Percentiles rank a stretch among this genome's conserved stretches.
Evolutionary conservation across 2,797 vertebrate species (phyloP).

Genomic region (Cyclura pinguis): DNA sequence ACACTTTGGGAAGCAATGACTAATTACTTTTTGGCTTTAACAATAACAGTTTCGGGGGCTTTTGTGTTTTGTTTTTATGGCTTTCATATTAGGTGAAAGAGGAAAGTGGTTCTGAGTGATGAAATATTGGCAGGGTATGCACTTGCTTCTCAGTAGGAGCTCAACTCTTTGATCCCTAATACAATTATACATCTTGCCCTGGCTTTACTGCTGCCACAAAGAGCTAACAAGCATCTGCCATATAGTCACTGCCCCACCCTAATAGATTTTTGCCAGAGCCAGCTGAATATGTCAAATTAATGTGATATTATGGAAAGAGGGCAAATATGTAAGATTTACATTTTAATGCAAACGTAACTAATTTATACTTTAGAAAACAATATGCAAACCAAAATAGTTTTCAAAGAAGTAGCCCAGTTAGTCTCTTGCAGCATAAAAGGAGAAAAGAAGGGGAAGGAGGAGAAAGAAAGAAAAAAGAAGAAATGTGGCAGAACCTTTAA

Average conservation of each 20-base stretch:
- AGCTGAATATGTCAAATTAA: slow-evolving; percentile 71
- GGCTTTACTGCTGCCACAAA: slow-evolving; percentile 70
- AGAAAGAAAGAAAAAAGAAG: too few relatives aligned
- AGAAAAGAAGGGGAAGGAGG: too few relatives aligned
- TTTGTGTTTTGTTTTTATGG: slow-evolving; percentile 84
- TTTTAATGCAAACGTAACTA: not conserved
- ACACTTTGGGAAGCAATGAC: slow-evolving; percentile 93
- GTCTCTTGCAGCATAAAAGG: too few relatives aligned
- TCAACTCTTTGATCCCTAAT: slow-evolving; percentile 81
- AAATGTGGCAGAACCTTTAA: too few relatives aligned
- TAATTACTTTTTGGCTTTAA: slow-evolving; percentile 96
- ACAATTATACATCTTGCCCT: slow-evolving; percentile 80
- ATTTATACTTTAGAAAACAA: not conserved
- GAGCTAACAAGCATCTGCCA: slow-evolving; percentile 78
- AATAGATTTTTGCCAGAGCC: slow-evolving; percentile 71
- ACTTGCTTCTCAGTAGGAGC: slow-evolving; percentile 84
- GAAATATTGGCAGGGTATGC: slow-evolving; percentile 82
- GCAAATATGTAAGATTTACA: not conserved
- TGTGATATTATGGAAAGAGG: not conserved
- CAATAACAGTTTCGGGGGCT: slow-evolving; percentile 86
- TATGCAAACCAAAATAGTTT: not conserved
- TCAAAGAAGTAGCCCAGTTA: not conserved
- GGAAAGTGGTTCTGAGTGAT: slow-evolving; percentile 81
- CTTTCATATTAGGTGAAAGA: slow-evolving; percentile 83
- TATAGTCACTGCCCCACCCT: slow-evolving; percentile 65